A percentile compares a stretch with the other conserved stretches of the same genome.
phyloP scores from a whole-genome alignment of 2,888 invertebrate genomes.

The Amblyjoppa fuscipennis region DNA sequence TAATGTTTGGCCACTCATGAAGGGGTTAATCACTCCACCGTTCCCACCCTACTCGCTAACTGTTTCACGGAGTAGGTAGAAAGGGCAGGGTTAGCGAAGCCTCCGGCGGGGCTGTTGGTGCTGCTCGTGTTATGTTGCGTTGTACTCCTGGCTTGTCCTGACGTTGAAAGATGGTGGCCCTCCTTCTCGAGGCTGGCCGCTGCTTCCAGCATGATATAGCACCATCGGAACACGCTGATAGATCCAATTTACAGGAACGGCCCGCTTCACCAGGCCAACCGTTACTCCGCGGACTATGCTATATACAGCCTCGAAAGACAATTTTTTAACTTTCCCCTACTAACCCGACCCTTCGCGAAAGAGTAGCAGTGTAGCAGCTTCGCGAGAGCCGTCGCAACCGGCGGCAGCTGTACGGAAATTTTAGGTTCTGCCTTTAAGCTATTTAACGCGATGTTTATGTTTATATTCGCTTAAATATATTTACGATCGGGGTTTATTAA shows the following conservation, averaged over 20 bases:
- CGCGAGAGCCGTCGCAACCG: conserved; percentile 20
- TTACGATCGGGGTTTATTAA: conserved; percentile 34
- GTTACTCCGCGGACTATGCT: conserved; percentile 48
- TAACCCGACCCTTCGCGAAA: conserved; percentile 32
- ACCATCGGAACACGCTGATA: conserved; percentile 84
- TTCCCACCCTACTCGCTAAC: neutral
- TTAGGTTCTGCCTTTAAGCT: conserved; percentile 13
- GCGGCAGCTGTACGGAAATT: conserved; percentile 56
- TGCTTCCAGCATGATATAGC: conserved; percentile 84
- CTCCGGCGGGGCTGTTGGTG: conserved; percentile 52
- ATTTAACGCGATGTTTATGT: conserved; percentile 54
- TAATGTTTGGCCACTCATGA: neutral
- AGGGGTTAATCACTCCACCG: conserved; percentile 35
- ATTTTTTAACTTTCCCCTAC: conserved; percentile 70
- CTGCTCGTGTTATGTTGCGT: conserved; percentile 69
- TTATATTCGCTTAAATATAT: conserved; percentile 49
- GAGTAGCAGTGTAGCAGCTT: conserved; percentile 75
- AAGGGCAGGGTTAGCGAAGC: conserved; percentile 72
- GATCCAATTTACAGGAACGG: conserved; percentile 84
- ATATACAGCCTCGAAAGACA: conserved; percentile 69
- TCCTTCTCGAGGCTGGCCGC: conserved; percentile 80
- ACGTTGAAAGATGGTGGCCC: conserved; percentile 84
- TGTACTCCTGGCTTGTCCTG: conserved; percentile 76
- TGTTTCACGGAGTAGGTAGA: conserved; percentile 36
- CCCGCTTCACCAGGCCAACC: conserved; percentile 63